phyloP scores from a whole-genome alignment of 2,797 vertebrate genomes.

The Anableps anableps region DNA sequence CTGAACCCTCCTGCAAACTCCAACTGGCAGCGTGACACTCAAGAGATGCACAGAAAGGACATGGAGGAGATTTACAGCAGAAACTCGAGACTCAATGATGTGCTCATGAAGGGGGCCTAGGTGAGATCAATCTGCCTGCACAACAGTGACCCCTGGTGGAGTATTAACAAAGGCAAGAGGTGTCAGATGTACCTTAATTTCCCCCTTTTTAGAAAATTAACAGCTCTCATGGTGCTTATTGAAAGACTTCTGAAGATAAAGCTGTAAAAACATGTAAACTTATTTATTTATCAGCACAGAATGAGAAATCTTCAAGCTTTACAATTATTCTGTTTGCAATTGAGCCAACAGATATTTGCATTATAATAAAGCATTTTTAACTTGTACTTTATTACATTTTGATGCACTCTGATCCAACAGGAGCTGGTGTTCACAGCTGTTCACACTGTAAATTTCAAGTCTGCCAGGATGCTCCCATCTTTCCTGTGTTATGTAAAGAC shows the following conservation, averaged over 20 bases:
- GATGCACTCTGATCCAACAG: constrained; percentile 23
- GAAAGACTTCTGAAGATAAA: not conserved
- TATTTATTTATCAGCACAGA: not conserved
- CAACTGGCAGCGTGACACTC: constrained; percentile 25
- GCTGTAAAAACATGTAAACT: not conserved
- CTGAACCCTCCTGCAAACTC: not conserved
- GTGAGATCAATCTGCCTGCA: constrained; percentile 70
- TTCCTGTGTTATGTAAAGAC: constrained; percentile 48
- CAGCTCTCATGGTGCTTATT: not conserved
- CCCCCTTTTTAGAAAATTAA: constrained; percentile 13
- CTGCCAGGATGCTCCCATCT: constrained; percentile 33
- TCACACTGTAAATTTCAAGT: constrained; percentile 8
- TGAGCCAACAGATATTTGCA: not conserved
- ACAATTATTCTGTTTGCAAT: not conserved
- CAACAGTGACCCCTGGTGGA: constrained; percentile 82
- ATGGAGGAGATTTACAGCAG: constrained; percentile 21
- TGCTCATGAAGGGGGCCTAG: constrained; percentile 52
- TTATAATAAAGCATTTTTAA: constrained; percentile 1
- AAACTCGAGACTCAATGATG: constrained; percentile 69
- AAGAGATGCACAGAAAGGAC: constrained; percentile 42
- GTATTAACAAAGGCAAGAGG: constrained; percentile 44
- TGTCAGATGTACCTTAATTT: not conserved
- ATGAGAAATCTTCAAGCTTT: not conserved
- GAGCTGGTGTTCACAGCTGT: no score
- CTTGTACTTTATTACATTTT: constrained; percentile 22